Evolutionary conservation across 2,113 vertebrate species (phyloP).

Genomic region (Rhinolophus sinicus): DNA sequence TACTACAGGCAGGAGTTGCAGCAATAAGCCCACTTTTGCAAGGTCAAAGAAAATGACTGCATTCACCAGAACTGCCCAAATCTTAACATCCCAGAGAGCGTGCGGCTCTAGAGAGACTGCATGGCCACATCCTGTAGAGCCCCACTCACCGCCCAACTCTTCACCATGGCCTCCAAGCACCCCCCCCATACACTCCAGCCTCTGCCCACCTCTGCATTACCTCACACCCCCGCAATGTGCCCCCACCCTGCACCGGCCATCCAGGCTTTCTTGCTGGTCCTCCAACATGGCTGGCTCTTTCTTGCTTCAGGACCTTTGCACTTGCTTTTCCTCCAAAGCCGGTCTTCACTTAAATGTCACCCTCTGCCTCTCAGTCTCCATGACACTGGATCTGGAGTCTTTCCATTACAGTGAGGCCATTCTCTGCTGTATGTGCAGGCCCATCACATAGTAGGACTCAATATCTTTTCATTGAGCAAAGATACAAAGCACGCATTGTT

Average conservation of each 20-base stretch:
- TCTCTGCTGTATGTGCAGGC: background rate
- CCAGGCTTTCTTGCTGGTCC: background rate
- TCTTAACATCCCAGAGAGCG: accelerated
- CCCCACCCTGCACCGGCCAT: accelerated
- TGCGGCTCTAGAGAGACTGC: background rate
- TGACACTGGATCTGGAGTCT: accelerated
- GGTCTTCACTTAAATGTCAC: background rate
- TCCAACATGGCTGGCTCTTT: accelerated
- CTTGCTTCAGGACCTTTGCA: background rate
- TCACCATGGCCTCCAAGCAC: background rate
- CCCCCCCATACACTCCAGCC: background rate
- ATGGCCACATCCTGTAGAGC: no score
- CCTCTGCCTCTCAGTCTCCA: background rate
- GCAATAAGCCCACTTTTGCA: background rate
- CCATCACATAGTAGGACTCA: background rate
- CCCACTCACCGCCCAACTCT: background rate
- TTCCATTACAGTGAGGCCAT: accelerated
- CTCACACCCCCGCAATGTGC: accelerated
- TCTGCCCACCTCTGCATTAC: background rate
- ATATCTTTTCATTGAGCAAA: background rate
- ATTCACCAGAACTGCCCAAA: background rate
- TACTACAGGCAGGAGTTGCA: background rate
- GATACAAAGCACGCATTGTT: accelerated
- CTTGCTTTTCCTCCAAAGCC: background rate
- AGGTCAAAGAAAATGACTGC: background rate